Percentiles rank a stretch among this genome's conserved stretches.
phyloP scores from a whole-genome alignment of 1,140 invertebrate genomes.

The Kradibia gibbosae region DNA sequence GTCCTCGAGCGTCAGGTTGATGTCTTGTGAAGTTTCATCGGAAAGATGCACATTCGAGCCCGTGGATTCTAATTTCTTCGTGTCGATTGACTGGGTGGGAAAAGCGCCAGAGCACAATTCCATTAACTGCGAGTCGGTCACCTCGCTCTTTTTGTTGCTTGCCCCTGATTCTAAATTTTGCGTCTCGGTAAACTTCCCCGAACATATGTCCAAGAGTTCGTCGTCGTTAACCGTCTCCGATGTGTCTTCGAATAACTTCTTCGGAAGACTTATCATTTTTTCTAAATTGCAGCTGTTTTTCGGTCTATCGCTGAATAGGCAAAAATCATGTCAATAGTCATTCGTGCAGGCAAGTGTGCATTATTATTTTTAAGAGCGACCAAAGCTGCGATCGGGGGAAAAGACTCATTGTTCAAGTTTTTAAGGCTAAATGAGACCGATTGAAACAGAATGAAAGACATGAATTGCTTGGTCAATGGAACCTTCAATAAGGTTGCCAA shows the following conservation, averaged over 20 bases:
- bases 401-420: too few species aligned
- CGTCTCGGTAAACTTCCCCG: conserved; percentile 68
- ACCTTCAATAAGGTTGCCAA: too few species aligned
- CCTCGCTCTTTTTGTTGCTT: neutral
- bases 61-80: conserved; percentile 35
- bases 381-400: too few species aligned
- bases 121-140: conserved; percentile 56
- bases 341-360: too few species aligned
- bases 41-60: neutral
- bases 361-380: too few species aligned
- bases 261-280: conserved; percentile 62
- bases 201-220: conserved; percentile 73
- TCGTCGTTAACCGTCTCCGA: conserved; percentile 67
- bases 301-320: conserved; percentile 38
- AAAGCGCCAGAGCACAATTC: conserved; percentile 61
- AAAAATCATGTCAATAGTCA: neutral
- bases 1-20: conserved; percentile 56
- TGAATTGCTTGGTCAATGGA: too few species aligned
- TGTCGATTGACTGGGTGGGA: conserved; percentile 40
- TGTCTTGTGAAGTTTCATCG: conserved; percentile 58
- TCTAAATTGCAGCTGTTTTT: conserved; percentile 49
- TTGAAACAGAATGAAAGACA: too few species aligned
- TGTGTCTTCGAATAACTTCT: conserved; percentile 65
- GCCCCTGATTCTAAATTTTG: conserved; percentile 36
- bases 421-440: too few species aligned